phyloP scores from a whole-genome alignment of 2,113 vertebrate genomes.

The Motacilla tschutschensis region DNA sequence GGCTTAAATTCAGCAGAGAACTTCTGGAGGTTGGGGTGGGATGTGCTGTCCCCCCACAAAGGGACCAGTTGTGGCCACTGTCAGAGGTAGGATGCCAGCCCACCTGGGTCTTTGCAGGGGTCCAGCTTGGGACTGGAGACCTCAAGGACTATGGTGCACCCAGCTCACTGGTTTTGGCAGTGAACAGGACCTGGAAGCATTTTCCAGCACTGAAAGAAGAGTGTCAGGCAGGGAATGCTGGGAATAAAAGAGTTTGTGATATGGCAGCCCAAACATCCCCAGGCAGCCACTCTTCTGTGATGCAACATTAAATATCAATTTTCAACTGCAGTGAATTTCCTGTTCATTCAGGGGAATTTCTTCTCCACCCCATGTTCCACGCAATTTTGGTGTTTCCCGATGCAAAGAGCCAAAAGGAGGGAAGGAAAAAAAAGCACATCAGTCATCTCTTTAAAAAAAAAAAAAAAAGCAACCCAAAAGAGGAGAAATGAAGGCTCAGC shows the following conservation, averaged over 20 bases:
- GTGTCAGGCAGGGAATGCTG: not conserved
- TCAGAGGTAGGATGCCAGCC: not conserved
- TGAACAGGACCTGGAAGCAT: not conserved
- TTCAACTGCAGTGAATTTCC: not conserved
- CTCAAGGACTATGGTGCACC: accelerated
- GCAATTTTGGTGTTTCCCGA: not conserved
- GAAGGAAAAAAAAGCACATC: not conserved
- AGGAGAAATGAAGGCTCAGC: not conserved
- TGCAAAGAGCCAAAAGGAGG: not conserved
- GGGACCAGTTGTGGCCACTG: not conserved
- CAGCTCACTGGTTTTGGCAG: accelerated
- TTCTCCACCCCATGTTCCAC: accelerated
- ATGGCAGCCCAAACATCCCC: not conserved
- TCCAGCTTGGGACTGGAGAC: not conserved
- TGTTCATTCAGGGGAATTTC: not conserved
- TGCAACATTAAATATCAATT: not conserved
- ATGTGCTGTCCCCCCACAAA: not conserved
- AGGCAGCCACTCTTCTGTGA: not conserved
- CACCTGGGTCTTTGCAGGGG: not conserved
- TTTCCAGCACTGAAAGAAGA: not conserved
- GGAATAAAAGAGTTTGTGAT: not conserved
- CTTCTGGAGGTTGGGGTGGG: not conserved
- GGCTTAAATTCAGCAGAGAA: accelerated
- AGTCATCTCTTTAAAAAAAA: not conserved
- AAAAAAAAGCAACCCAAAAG: not conserved